phyloP scores from a whole-genome alignment of 2,888 invertebrate species.

The Myopa tessellatipennis region DNA sequence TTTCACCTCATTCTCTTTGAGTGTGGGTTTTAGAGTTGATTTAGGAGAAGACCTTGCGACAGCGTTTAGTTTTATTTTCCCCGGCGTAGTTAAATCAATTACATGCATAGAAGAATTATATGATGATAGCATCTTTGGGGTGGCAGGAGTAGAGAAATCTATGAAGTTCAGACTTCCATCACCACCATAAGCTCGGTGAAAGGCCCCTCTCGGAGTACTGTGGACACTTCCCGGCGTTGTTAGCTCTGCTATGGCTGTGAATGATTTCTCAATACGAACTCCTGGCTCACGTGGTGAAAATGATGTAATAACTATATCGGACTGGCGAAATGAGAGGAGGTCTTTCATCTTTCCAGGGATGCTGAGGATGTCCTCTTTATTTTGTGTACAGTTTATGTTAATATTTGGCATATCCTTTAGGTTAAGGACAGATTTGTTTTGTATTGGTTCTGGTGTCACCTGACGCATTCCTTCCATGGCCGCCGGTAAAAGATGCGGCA shows the following conservation, averaged over 20 bases:
- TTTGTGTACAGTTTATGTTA: conserved; percentile 53
- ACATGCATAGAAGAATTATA: conserved; percentile 61
- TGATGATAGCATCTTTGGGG: conserved; percentile 49
- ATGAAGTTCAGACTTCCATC: conserved; percentile 54
- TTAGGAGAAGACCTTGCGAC: conserved; percentile 37
- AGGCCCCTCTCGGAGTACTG: conserved; percentile 56
- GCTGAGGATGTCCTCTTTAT: conserved; percentile 55
- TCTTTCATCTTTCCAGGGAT: conserved; percentile 45
- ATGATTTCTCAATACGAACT: conserved; percentile 60
- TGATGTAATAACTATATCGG: conserved; percentile 63
- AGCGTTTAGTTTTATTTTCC: conserved; percentile 44
- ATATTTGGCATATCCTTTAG: conserved; percentile 52
- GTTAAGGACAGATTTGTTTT: conserved; percentile 30
- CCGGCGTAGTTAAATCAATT: conserved; percentile 64
- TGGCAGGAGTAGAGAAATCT: conserved; percentile 57
- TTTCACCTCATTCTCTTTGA: neutral
- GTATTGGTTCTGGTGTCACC: conserved; percentile 29
- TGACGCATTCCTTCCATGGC: conserved; percentile 44
- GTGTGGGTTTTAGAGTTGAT: conserved; percentile 30
- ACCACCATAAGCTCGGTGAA: conserved; percentile 52
- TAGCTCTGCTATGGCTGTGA: conserved; percentile 55
- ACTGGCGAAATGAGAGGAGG: conserved; percentile 51
- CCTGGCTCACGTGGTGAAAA: conserved; percentile 63
- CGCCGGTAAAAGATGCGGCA: conserved; percentile 15
- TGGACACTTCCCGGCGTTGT: conserved; percentile 53